Percentiles rank a stretch among this genome's conserved stretches.
These are phyloP conservation scores for Corvus cornix DNA, from an alignment of 2,113 vertebrate species.

Conservation along the genomic window DNA sequence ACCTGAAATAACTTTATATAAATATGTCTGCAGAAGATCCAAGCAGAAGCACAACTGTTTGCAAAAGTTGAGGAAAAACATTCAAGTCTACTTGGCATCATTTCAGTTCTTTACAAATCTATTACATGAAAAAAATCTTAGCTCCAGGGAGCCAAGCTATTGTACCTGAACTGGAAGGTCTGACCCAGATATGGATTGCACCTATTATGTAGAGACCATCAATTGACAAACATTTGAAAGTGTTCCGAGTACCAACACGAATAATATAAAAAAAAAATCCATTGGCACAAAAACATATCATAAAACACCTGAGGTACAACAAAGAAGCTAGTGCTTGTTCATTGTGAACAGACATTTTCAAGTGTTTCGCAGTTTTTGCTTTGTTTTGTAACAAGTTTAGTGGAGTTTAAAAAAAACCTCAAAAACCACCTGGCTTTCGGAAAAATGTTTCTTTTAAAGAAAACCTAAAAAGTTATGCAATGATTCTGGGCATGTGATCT, in stretches of 20 bases:
- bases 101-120: conserved; percentile 41
- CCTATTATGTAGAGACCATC: conserved; percentile 32
- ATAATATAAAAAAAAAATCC: background rate
- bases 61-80: conserved; percentile 24
- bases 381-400: conserved; percentile 16
- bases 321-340: background rate
- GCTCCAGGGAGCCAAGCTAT: conserved; percentile 6
- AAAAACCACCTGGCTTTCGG: background rate
- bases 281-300: background rate
- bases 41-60: conserved; percentile 17
- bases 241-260: background rate
- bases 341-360: conserved; percentile 9
- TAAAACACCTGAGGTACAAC: conserved; percentile 15
- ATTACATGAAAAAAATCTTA: conserved; percentile 11
- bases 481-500: background rate
- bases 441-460: background rate
- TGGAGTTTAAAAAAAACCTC: background rate
- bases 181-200: conserved; percentile 51
- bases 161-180: conserved; percentile 44
- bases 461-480: background rate
- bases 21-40: conserved; percentile 19
- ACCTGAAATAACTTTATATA: background rate
- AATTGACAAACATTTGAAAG: conserved; percentile 43
- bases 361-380: background rate
- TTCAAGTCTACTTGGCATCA: conserved; percentile 18